Conservation (phyloP, 2,113 vertebrate genomes). For the Heptranchias perlo region DNA sequence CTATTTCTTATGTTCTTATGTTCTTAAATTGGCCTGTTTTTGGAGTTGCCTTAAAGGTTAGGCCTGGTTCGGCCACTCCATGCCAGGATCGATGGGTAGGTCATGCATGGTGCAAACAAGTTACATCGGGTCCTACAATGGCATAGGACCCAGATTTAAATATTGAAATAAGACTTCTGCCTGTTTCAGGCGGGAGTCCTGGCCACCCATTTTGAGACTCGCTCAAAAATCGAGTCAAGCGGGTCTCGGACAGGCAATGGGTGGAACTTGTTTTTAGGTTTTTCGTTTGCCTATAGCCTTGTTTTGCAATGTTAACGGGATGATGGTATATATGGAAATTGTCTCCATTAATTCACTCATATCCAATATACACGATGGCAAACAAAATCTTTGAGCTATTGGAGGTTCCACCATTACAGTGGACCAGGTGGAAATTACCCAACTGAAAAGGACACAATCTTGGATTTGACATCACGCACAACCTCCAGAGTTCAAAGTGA, state of each 20-base stretch:
- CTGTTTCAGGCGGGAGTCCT: background rate
- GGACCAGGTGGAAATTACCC: too few species aligned
- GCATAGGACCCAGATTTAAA: background rate
- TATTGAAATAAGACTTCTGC: background rate
- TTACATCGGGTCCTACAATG: background rate
- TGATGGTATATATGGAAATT: too few species aligned
- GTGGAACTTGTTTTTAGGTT: background rate
- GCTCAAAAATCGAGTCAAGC: background rate
- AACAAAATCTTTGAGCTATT: too few species aligned
- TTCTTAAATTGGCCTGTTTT: background rate
- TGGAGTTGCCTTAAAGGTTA: background rate
- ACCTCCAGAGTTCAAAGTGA: background rate
- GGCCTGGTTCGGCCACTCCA: too few species aligned
- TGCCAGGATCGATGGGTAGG: background rate
- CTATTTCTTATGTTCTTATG: background rate
- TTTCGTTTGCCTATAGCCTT: too few species aligned
- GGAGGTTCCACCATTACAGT: too few species aligned
- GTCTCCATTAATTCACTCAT: too few species aligned
- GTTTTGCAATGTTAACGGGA: too few species aligned
- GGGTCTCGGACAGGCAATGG: background rate
- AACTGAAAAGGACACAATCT: background rate
- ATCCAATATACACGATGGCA: too few species aligned
- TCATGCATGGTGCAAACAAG: background rate
- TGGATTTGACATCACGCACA: background rate
- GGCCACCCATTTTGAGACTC: background rate